Evolutionary conservation across 2,113 vertebrate genomes (phyloP).

Genomic region (Vireo altiloquus): DNA sequence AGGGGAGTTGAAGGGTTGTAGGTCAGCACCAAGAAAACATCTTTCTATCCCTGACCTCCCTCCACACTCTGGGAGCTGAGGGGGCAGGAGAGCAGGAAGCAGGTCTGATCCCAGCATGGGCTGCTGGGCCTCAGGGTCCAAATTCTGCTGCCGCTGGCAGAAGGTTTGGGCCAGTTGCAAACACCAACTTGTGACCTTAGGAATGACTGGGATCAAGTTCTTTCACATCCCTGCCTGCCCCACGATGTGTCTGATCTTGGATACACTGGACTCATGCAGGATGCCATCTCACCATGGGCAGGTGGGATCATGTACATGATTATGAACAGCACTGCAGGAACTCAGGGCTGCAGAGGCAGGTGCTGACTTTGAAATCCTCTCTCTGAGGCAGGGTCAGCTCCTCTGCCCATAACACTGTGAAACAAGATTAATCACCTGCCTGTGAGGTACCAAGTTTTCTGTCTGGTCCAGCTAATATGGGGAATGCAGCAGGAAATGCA

Average conservation of each 20-base stretch:
- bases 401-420: not conserved
- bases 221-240: not conserved
- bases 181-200: not conserved
- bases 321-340: not conserved
- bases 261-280: not conserved
- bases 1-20: accelerated
- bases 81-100: not conserved
- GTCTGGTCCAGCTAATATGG: not conserved
- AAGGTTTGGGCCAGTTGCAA: not conserved
- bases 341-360: not conserved
- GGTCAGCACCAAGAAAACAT: not conserved
- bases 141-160: not conserved
- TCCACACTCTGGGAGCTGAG: not conserved
- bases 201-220: not conserved
- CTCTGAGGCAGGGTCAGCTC: not conserved
- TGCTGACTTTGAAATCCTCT: not conserved
- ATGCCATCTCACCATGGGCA: accelerated
- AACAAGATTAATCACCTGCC: not conserved
- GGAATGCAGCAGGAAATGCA: not conserved
- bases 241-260: not conserved
- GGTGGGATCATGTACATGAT: not conserved
- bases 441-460: not conserved
- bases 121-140: not conserved
- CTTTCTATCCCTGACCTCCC: not conserved
- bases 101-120: not conserved